Evolutionary conservation across 1,140 invertebrate species (phyloP), one percentile per base, ranked within the genome.

Genomic region (Branchinecta lynchi): DNA sequence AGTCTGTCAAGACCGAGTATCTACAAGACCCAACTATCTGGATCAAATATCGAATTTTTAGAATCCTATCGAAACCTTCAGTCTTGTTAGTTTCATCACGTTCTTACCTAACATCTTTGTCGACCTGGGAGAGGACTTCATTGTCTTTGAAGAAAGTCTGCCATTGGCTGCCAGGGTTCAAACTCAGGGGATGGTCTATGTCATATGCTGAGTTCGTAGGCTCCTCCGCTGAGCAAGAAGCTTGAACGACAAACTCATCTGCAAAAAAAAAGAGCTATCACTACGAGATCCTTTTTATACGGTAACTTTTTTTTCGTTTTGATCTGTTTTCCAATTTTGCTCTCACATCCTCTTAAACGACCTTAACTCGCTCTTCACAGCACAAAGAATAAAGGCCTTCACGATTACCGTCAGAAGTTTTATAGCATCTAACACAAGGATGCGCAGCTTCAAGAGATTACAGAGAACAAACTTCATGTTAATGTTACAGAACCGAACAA

Each of bases 121-220:
- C 93, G 75, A 98, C 97, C 83, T 98, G 93, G 68, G 94, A 78
- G 9, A 98, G 78, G 72, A 94, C 90, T 81, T 98, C 93, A 79
- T 98, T 98, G 77, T 98, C 94, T 79, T 92, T 93, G 77, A 98
- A 98, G 78, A 86, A 93, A 0, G 85, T 86, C 71, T 89, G 87
- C 95, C 95, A 98, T 70, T 92, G 87, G 75, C 93, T 95, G 72
- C 92, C 88, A 3, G 94, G 94, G 76, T 91, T 93, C 21, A 89
- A 86, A 79, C 90, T 96, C n/a, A 98, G 78, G 6, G 93, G 94
- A 84, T 97, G 89, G 80, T 93, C 90, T 12, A 60, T 60, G 12
- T 15, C 12, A 15, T 15, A 20, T 20, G n/a, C 69, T 68, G 17
- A 69, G 51, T 60, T 12, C 12, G 51, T 60, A 20, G 51, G 12